Evolutionary conservation across 2,888 invertebrate genomes (phyloP).

Genomic region (Chrysomela aeneicollis): DNA sequence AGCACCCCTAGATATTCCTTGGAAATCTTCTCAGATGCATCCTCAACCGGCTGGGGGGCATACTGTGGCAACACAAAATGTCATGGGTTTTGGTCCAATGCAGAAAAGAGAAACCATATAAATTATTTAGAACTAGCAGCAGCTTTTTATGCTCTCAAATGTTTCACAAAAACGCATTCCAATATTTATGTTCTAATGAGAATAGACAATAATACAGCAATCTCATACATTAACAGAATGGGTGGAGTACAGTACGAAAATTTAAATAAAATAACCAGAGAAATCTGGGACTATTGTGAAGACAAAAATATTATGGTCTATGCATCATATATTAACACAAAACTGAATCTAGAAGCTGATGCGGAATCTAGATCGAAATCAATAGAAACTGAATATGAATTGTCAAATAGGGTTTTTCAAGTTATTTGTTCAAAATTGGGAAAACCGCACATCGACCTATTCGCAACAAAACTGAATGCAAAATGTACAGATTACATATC

Average conservation of each 20-base stretch:
- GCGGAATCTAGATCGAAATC: too few species aligned
- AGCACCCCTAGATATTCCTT: not conserved
- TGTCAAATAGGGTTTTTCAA: too few species aligned
- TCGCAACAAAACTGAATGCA: not conserved
- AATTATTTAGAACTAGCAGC: conserved; percentile 23
- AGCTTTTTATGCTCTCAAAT: conserved; percentile 11
- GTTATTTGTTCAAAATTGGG: too few species aligned
- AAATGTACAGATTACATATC: not conserved
- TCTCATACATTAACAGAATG: too few species aligned
- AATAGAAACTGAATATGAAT: too few species aligned
- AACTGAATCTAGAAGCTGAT: too few species aligned
- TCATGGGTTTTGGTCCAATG: conserved; percentile 9
- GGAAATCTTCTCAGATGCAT: conserved; percentile 8
- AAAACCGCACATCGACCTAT: not conserved
- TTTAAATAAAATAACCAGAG: too few species aligned
- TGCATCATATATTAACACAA: too few species aligned
- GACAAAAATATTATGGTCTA: too few species aligned
- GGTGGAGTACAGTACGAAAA: too few species aligned
- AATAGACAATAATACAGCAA: not conserved
- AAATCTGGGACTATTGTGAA: too few species aligned
- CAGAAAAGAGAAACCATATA: conserved; percentile 21
- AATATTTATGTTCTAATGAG: conserved; percentile 18
- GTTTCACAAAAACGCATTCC: conserved; percentile 18
- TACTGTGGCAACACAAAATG: not conserved
- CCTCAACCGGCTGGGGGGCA: conserved; percentile 4